Evolutionary conservation across 2,113 vertebrate genomes (phyloP), one percentile per base, ranked within the genome.

Genomic region (Helogale parvula): DNA sequence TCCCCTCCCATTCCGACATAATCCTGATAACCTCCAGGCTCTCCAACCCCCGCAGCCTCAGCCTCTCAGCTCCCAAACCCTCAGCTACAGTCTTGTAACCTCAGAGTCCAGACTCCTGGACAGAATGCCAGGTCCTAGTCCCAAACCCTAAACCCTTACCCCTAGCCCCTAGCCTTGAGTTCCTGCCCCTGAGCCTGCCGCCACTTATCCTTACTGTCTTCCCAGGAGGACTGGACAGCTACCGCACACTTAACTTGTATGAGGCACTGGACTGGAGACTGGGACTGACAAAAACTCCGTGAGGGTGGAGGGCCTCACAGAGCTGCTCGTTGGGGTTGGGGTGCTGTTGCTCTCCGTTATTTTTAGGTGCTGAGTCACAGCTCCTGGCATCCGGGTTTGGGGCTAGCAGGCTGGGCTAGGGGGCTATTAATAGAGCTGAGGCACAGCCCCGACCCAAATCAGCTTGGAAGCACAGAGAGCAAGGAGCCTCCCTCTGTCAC

Each of bases 381-480:
- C 80, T 96, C 87, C 94, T 97, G 83, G 97, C 97, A 74, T 96
- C 88, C 74, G 68, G 89, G 80, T 97, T 97, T 97, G 96, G 98
- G 97, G 87, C 97, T 97, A 97, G 84, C 96, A 96, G 96, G 88
- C 96, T 97, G 96, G 95, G 83, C 90, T 97, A 82, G 93, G 97
- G 96, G 96, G 80, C 69, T 98, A 97, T 98, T 98, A 98, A 98
- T 98, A 98, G 97, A 97, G 90, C 45, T 3, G 63, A 97, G 80
- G 90, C 96, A 87, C 57, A 98, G 93, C 72, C 94, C 95, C 80
- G 19, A 96, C 93, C 96, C 96, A 97, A 79, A 96, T 98, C 93
- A 85, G 23, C 97, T 96, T 88, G 90, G 83, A 96, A 93, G 86
- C 91, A 95, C 7, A 35, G 9, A 17, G 92, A 97, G n/a, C 87